Evolutionary conservation across 1,140 invertebrate genomes (phyloP).

Genomic region (Magallana ariakensis): DNA sequence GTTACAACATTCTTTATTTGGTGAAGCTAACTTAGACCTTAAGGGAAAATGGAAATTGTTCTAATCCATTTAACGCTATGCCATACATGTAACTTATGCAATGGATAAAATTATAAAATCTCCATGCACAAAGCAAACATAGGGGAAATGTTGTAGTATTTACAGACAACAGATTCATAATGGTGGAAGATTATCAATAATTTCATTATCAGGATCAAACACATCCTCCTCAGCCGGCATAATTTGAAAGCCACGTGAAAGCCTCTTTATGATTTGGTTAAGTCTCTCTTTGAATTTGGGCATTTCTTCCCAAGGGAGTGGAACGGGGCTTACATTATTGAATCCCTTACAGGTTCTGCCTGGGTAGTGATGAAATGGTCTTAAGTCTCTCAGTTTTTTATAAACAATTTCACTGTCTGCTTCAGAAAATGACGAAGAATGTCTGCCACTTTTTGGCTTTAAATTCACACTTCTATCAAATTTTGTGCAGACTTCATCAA

Average conservation of each 20-base stretch:
- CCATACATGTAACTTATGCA: background rate
- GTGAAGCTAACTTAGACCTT: background rate
- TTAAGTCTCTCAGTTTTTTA: slow-evolving; percentile 18
- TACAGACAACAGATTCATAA: background rate
- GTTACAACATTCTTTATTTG: background rate
- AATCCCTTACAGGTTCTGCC: slow-evolving; percentile 18
- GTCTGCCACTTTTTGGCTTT: slow-evolving; percentile 24
- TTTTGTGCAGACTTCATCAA: slow-evolving; percentile 2
- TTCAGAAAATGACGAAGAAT: background rate
- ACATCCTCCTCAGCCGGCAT: no score
- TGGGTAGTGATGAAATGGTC: slow-evolving; percentile 30
- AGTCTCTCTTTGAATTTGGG: background rate
- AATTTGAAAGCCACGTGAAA: no score
- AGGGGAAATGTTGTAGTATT: background rate
- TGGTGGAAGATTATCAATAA: background rate
- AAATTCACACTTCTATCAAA: slow-evolving; percentile 13
- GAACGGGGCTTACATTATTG: background rate
- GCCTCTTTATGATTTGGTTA: slow-evolving; percentile 2
- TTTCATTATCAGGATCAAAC: slow-evolving; percentile 9
- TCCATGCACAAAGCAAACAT: background rate
- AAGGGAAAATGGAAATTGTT: background rate
- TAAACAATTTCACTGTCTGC: slow-evolving; percentile 6
- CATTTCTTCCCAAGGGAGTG: background rate
- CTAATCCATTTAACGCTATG: background rate
- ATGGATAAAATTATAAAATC: background rate